These are phyloP conservation scores for Siniperca chuatsi DNA, from an alignment of 2,113 vertebrate genomes.

Conservation along the genomic window DNA sequence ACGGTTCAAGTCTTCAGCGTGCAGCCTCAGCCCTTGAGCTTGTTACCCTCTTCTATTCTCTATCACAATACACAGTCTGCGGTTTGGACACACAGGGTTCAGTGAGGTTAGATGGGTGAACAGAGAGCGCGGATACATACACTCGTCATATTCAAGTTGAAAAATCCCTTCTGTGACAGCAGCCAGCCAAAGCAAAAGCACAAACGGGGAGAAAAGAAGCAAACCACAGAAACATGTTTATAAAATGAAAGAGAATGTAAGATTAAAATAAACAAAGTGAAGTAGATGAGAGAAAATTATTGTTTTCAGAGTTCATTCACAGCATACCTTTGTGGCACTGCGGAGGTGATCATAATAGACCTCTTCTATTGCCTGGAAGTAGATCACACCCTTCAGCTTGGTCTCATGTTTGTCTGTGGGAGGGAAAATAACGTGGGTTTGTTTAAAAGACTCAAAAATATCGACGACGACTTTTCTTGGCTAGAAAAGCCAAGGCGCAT, in stretches of 20 bases:
- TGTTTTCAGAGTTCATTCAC: not conserved
- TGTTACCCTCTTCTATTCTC: not conserved
- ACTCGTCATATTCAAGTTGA: slow-evolving; percentile 81
- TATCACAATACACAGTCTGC: slow-evolving; percentile 5
- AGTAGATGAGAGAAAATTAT: not conserved
- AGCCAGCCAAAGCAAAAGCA: slow-evolving; percentile 59
- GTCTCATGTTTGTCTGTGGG: slow-evolving; percentile 94
- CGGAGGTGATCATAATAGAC: slow-evolving; percentile 98
- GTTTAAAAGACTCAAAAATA: slow-evolving; percentile 21
- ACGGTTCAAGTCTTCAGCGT: slow-evolving; percentile 3
- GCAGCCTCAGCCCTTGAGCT: not conserved
- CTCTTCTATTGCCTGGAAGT: slow-evolving; percentile 98
- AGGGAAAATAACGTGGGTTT: slow-evolving; percentile 1
- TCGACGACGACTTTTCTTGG: not conserved
- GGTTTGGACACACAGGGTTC: slow-evolving; percentile 17
- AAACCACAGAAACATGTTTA: slow-evolving; percentile 13
- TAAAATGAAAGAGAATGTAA: slow-evolving; percentile 12
- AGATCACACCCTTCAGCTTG: slow-evolving; percentile 97
- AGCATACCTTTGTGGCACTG: slow-evolving; percentile 92
- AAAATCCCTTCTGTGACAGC: slow-evolving; percentile 79
- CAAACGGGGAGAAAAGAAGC: slow-evolving; percentile 35
- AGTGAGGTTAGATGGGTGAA: not conserved
- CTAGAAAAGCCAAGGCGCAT: not conserved
- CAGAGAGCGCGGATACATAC: slow-evolving; percentile 72
- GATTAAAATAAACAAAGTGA: slow-evolving; percentile 7